Percentiles rank a stretch among this genome's conserved stretches.
These are phyloP conservation scores for Drosophila rufa DNA, from an alignment of 1,140 invertebrate genomes.

Conservation along the genomic window DNA sequence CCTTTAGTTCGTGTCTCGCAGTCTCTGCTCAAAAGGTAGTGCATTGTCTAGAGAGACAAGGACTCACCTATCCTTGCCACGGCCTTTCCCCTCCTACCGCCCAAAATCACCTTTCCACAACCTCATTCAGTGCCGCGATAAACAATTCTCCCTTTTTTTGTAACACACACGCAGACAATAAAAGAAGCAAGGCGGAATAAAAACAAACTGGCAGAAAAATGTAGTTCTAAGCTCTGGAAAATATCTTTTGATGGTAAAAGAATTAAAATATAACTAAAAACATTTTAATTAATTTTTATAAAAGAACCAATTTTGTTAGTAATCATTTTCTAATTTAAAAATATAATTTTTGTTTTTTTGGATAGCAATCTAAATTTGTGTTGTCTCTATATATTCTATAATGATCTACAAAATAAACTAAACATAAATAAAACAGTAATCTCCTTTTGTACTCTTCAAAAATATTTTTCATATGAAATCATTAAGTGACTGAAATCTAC, in stretches of 20 bases:
- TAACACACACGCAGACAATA: conserved; percentile 18
- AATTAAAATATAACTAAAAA: too few relatives aligned
- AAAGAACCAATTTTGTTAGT: neutral
- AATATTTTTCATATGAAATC: too few relatives aligned
- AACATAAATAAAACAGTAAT: too few relatives aligned
- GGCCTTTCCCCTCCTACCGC: neutral
- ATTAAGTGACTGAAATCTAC: neutral
- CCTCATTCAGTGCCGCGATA: conserved; percentile 2
- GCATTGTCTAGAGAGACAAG: conserved; percentile 44
- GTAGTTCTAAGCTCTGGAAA: neutral
- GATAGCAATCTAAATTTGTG: too few relatives aligned
- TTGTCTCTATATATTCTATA: too few relatives aligned
- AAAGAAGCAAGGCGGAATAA: conserved; percentile 7
- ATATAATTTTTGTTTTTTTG: too few relatives aligned
- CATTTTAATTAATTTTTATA: too few relatives aligned
- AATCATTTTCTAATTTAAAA: too few relatives aligned
- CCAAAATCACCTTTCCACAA: conserved; percentile 19
- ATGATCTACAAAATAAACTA: too few relatives aligned
- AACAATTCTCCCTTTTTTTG: conserved; percentile 24
- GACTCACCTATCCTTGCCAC: conserved; percentile 10
- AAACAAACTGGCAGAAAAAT: conserved; percentile 1
- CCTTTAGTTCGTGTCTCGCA: conserved; percentile 4
- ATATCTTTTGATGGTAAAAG: neutral
- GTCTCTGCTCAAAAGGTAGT: conserved; percentile 15
- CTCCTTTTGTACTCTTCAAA: too few relatives aligned